These are phyloP conservation scores for Corvus cornix DNA, from an alignment of 2,113 vertebrate genomes.

Conservation along the genomic window DNA sequence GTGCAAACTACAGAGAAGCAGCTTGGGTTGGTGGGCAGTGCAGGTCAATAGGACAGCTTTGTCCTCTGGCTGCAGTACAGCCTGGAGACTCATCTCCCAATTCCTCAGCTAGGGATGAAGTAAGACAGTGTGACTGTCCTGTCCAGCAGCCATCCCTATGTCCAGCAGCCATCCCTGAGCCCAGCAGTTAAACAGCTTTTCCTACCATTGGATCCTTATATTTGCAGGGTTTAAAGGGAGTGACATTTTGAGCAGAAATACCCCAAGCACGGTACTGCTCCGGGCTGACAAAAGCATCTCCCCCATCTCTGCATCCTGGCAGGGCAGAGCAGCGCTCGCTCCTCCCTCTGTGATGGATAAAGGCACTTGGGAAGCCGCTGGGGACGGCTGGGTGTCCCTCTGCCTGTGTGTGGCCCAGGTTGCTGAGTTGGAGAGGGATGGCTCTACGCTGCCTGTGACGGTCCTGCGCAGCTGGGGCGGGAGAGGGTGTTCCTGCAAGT, in stretches of 20 bases:
- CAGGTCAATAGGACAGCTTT: not conserved
- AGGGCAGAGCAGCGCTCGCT: fast-evolving
- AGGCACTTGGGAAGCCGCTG: fast-evolving
- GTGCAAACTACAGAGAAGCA: not conserved
- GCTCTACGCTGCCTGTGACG: fast-evolving
- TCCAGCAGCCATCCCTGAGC: not conserved
- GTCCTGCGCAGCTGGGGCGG: fast-evolving
- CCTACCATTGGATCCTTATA: fast-evolving
- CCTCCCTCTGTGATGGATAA: fast-evolving
- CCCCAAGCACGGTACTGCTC: not conserved
- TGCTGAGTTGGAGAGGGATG: not conserved
- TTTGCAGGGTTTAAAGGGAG: not conserved
- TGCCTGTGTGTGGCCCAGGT: not conserved
- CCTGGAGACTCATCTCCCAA: not conserved
- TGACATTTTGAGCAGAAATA: not conserved
- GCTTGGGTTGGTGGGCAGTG: not conserved
- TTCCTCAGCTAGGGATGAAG: not conserved
- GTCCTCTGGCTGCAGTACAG: not conserved
- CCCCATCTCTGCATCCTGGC: fast-evolving
- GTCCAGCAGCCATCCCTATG: not conserved
- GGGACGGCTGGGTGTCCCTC: fast-evolving
- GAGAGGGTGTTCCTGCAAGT: conserved; percentile 17
- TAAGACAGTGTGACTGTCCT: not conserved
- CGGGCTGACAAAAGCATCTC: not conserved
- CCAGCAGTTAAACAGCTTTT: not conserved